These are phyloP conservation scores for Oxyteleia sp. DNA, from an alignment of 2,888 invertebrate species.

Conservation along the genomic window DNA sequence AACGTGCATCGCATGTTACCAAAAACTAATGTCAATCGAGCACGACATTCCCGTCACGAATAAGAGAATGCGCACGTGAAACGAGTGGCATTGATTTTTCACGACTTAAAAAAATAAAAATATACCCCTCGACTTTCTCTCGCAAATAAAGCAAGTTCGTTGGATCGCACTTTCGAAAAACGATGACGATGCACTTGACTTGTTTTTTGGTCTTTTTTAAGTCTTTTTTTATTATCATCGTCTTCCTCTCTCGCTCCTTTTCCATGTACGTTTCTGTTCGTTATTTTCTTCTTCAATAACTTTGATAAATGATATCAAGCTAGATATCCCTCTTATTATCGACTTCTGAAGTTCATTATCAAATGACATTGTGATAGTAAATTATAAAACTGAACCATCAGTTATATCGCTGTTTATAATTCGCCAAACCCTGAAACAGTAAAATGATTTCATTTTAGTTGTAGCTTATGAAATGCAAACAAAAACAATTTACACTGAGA, in stretches of 20 bases:
- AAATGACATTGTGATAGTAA: slow-evolving; percentile 2
- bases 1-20: slow-evolving; percentile 39
- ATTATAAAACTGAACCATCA: not conserved
- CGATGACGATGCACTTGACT: not conserved
- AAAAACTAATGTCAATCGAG: slow-evolving; percentile 31
- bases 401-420: not conserved
- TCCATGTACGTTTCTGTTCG: not conserved
- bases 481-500: too few species aligned
- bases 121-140: not conserved
- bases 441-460: too few species aligned
- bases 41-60: slow-evolving; percentile 50
- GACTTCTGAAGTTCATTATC: slow-evolving; percentile 31
- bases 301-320: not conserved
- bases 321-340: slow-evolving; percentile 11
- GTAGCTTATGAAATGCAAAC: too few species aligned
- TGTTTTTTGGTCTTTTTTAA: too few species aligned
- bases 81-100: slow-evolving; percentile 42
- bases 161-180: too few species aligned
- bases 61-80: slow-evolving; percentile 22
- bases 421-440: not conserved
- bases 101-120: not conserved
- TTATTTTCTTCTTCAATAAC: not conserved
- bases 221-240: too few species aligned
- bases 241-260: too few species aligned
- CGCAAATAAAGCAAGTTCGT: not conserved